Base-by-base conservation (phyloP, 2,797 vertebrate species). In the Paedocypris micromegethes region DNA sequence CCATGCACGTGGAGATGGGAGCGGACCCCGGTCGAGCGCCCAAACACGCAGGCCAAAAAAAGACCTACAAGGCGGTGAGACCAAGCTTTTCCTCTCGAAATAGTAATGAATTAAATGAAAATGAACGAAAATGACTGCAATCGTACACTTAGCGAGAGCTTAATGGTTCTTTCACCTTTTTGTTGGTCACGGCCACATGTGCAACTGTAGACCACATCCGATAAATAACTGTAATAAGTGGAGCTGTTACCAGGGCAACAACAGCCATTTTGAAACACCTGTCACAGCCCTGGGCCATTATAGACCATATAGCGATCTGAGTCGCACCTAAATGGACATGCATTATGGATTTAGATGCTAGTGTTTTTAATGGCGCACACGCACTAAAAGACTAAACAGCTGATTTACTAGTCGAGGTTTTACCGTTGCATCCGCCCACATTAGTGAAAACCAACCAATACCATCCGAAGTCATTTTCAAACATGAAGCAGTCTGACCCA, bases 1-100 rank as follows among this genome's bases (percentile, higher is more conserved):
- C 95, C 72, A 97, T 97, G 95, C 95, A 98, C 66, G 95, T 98
- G 85, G 95, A 98, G 89, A 96, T 93, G 88, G 94, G 94, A 0
- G 90, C 91, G 0, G 95, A 97, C 81, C 93, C 93, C 0, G 94
- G 94, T 81, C 90, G 94, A 83, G 93, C 93, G 64, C 93, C 94
- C 78, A 98, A 97, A 85, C 95, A 98, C 62, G 95, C 95, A 0
- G 95, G 95, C 81, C 95, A 98, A 84, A 98, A 98, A 90, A 97
- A 97, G 88, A 97, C 95, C 82, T 98, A 98, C 89, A 94, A 96
- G 86, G 95, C 95, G 89, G 95, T 98, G 86, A 91, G 93, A 40
- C 9, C 0, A 55, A 69, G 7, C 2, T 5, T 6, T 43, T 41
- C 43, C n/a, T 43, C 5, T 55, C 49, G 23, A 8, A 47, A 47